A percentile compares a stretch with the other conserved stretches of the same genome.
phyloP scores from a whole-genome alignment of 2,113 vertebrate species.

The Ptychochromis oligacanthus region DNA sequence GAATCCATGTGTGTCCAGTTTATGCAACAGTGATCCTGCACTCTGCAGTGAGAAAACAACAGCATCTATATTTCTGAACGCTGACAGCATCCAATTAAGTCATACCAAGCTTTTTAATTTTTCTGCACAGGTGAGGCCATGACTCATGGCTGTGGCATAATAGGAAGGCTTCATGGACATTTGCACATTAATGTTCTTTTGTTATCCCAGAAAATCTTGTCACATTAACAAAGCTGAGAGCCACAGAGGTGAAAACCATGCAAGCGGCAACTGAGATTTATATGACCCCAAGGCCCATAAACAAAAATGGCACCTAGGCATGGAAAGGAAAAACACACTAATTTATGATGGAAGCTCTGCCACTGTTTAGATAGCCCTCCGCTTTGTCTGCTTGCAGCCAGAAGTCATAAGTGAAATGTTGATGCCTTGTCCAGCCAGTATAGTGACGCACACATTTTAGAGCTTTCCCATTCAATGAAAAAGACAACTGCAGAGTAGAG shows the following conservation, averaged over 20 bases:
- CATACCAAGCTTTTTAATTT: neutral
- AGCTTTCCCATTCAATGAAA: slow-evolving; percentile 24
- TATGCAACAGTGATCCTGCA: neutral
- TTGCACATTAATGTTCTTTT: slow-evolving; percentile 23
- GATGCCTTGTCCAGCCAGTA: slow-evolving; percentile 6
- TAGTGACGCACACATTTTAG: slow-evolving; percentile 24
- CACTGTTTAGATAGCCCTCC: neutral
- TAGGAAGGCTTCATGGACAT: slow-evolving; percentile 2
- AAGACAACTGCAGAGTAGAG: slow-evolving; percentile 2
- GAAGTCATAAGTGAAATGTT: slow-evolving; percentile 32
- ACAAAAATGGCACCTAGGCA: slow-evolving; percentile 42
- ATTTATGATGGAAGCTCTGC: neutral
- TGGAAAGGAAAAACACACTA: slow-evolving; percentile 17
- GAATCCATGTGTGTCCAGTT: neutral
- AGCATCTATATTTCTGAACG: neutral
- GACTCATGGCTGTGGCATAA: slow-evolving; percentile 16
- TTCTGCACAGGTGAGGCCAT: slow-evolving; percentile 16
- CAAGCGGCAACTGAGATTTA: slow-evolving; percentile 13
- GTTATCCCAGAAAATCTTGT: neutral
- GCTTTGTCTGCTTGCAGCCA: neutral
- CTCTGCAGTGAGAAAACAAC: slow-evolving; percentile 1
- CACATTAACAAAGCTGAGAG: neutral
- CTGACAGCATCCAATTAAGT: slow-evolving; percentile 49
- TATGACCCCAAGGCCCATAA: slow-evolving; percentile 36
- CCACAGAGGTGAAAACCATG: neutral